These are phyloP conservation scores for Notospermus geniculatus DNA, from an alignment of 1,140 invertebrate genomes.

Conservation along the genomic window DNA sequence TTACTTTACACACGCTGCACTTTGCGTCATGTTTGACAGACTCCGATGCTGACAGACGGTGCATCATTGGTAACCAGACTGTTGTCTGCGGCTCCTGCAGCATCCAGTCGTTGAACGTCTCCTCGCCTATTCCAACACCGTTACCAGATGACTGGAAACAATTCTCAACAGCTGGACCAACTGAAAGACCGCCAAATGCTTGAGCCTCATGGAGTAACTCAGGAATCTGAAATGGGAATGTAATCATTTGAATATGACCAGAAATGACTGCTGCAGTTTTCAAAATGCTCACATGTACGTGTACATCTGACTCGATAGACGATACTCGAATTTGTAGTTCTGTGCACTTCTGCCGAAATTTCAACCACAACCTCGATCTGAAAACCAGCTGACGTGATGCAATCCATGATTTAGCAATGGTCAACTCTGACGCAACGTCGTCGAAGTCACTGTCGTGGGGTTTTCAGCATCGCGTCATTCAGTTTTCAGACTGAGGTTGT, in stretches of 20 bases:
- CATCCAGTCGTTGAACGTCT: slow-evolving; percentile 90
- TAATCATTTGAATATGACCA: too few species aligned
- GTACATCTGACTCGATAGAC: too few species aligned
- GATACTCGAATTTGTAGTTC: too few species aligned
- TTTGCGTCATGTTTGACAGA: slow-evolving; percentile 89
- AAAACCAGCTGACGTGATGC: too few species aligned
- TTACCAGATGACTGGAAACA: slow-evolving; percentile 69
- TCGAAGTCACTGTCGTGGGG: too few species aligned
- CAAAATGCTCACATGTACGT: background rate
- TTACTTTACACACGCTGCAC: slow-evolving; percentile 97
- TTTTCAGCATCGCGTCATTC: too few species aligned
- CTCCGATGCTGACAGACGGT: slow-evolving; percentile 90
- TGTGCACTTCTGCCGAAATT: too few species aligned
- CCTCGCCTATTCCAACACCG: slow-evolving; percentile 63
- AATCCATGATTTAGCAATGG: too few species aligned
- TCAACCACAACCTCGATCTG: too few species aligned
- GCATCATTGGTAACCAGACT: slow-evolving; percentile 96
- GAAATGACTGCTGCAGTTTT: background rate
- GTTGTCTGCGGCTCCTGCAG: slow-evolving; percentile 94
- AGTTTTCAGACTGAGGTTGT: too few species aligned
- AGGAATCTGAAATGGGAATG: slow-evolving; percentile 70
- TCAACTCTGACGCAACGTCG: too few species aligned
- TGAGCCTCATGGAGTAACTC: slow-evolving; percentile 94
- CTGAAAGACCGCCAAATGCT: slow-evolving; percentile 97
- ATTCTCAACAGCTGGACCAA: slow-evolving; percentile 94